Base-by-base conservation (phyloP, 1,140 invertebrate species). In the Drosophila obscura region DNA sequence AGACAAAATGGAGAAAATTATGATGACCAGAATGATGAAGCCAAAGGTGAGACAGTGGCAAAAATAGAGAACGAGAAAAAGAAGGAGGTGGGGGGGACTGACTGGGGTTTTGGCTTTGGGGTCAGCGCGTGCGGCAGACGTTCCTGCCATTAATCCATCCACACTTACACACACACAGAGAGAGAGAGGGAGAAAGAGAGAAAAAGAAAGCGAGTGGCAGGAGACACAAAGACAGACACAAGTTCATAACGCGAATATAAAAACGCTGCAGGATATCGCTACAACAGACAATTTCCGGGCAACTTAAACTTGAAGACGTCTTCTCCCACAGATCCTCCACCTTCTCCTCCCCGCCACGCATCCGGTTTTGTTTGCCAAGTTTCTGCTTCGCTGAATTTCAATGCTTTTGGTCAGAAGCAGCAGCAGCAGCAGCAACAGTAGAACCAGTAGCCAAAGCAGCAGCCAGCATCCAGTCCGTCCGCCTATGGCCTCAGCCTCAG, bases 211-310 rank as follows among this genome's bases (percentile, higher is more conserved):
- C 9, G 9, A 35, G 9, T 35, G 9, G 31, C 31, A 35, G 31
- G 9, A 55, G 5, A 60, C 60, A 9, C 19, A 66, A 15, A 59
- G 57, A 50, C 39, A 50, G 41, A 52, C 50, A 45, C 59, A 65
- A 82, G 77, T 89, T 90, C 85, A 90, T 90, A 90, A 90, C 78
- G 87, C 81, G 76, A 80, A 79, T 90, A 82, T 90, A 90, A 90
- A 75, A 89, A 90, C 77, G 78, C 85, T 90, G 87, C 81, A 90
- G 87, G 87, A 85, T 90, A 90, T 90, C 85, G 85, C 87, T 73
- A 90, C 85, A 90, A 90, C 87, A 85, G 85, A 90, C 87, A 90
- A 90, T 90, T 90, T 90, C 87, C 87, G 87, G 78, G 61, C 79
- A 85, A 90, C 85, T 90, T 85, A 74, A 81, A 90, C 73, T 82